Evolutionary conservation across 2,888 invertebrate genomes (phyloP).

Genomic region (Polymixis flavicincta): DNA sequence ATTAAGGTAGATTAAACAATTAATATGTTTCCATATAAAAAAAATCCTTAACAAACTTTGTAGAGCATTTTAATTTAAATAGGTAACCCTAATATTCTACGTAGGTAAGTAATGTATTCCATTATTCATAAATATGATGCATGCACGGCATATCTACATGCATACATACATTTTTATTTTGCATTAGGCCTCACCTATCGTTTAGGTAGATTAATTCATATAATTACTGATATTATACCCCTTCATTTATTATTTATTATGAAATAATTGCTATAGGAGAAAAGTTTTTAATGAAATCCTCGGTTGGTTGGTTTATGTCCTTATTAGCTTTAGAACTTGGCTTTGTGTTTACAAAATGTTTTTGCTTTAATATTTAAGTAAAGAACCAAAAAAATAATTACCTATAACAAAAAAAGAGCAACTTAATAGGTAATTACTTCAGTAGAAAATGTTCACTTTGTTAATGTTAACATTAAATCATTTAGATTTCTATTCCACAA

Average conservation of each 20-base stretch:
- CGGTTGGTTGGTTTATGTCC: neutral
- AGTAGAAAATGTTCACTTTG: neutral
- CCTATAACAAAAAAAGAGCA: neutral
- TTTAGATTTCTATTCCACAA: neutral
- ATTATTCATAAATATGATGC: slow-evolving; percentile 55
- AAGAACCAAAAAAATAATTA: neutral
- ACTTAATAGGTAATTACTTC: neutral
- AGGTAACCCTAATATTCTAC: slow-evolving; percentile 13
- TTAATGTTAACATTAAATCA: neutral
- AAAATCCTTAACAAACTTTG: neutral
- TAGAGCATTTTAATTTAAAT: slow-evolving; percentile 4
- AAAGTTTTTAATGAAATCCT: slow-evolving; percentile 21
- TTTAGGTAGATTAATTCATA: slow-evolving; percentile 35
- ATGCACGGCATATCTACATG: slow-evolving; percentile 31
- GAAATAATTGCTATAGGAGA: slow-evolving; percentile 8
- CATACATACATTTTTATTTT: slow-evolving; percentile 35
- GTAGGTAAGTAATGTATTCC: slow-evolving; percentile 26
- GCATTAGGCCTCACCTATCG: slow-evolving; percentile 27
- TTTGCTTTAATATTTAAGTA: neutral
- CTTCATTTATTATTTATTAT: slow-evolving; percentile 9
- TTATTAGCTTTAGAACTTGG: neutral
- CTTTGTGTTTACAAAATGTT: neutral
- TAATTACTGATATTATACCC: slow-evolving; percentile 24
- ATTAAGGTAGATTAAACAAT: neutral
- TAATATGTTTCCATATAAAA: neutral